phyloP scores from a whole-genome alignment of 2,797 vertebrate genomes.

The Phoeniculus purpureus region DNA sequence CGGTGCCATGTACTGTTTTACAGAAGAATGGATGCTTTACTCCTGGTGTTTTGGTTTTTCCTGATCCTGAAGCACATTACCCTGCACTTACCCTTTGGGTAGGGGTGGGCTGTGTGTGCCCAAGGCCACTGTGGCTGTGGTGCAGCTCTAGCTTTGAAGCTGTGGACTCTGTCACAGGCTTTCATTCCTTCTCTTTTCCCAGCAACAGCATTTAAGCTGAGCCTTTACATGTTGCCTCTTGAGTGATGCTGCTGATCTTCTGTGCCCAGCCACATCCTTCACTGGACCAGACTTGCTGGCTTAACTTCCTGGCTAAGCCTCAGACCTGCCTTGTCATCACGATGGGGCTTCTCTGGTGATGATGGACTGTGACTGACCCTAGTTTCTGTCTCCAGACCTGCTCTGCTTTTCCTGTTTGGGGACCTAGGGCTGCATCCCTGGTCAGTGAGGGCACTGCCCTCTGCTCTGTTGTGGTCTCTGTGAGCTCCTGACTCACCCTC shows the following conservation, averaged over 20 bases:
- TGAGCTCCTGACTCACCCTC: neutral
- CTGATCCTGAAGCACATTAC: neutral
- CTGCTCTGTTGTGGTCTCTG: conserved; percentile 43
- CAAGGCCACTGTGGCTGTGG: neutral
- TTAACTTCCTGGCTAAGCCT: neutral
- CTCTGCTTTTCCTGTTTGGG: conserved; percentile 19
- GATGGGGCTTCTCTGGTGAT: neutral
- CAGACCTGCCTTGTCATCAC: neutral
- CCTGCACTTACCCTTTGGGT: rapidly evolving
- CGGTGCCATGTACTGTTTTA: neutral
- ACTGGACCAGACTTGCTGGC: neutral
- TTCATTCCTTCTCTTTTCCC: neutral
- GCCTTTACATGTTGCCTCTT: neutral
- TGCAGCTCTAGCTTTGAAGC: neutral
- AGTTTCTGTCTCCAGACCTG: conserved; percentile 7
- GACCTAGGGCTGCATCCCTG: neutral
- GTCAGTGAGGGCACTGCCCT: neutral
- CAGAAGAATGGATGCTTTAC: neutral
- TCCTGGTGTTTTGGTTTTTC: neutral
- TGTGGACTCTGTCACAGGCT: neutral
- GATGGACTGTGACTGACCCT: neutral
- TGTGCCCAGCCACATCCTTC: neutral
- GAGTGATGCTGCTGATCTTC: neutral
- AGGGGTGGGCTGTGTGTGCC: rapidly evolving
- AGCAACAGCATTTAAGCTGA: neutral